Conservation (phyloP, 2,113 vertebrate species). For the Stercorarius parasiticus region DNA sequence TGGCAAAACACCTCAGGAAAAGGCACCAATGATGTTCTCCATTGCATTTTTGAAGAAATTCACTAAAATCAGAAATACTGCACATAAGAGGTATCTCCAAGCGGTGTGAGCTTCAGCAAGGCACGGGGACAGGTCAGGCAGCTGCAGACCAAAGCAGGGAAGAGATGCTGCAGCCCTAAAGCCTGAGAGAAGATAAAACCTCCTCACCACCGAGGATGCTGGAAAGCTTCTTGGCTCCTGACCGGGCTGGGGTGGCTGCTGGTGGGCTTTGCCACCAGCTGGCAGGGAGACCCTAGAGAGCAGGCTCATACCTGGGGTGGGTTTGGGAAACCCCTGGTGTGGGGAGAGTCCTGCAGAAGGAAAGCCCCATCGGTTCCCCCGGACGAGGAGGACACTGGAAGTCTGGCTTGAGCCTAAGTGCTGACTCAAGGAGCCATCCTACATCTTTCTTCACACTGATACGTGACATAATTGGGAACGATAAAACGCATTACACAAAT, state of each 20-base stretch:
- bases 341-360: not conserved
- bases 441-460: not conserved
- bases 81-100: accelerated
- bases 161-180: not conserved
- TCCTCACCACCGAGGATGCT: not conserved
- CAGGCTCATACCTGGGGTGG: not conserved
- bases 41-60: not conserved
- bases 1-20: not conserved
- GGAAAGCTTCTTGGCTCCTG: not conserved
- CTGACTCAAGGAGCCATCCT: not conserved
- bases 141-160: not conserved
- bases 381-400: not conserved
- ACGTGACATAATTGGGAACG: not conserved
- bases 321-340: not conserved
- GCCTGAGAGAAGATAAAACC: not conserved
- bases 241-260: not conserved
- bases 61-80: not conserved
- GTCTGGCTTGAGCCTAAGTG: not conserved
- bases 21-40: not conserved
- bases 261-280: not conserved
- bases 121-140: not conserved
- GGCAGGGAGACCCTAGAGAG: not conserved
- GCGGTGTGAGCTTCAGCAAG: accelerated
- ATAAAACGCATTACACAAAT: not conserved
- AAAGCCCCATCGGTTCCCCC: accelerated